These are phyloP conservation scores for Carcharodon carcharias DNA, from an alignment of 2,797 vertebrate genomes.

Conservation along the genomic window DNA sequence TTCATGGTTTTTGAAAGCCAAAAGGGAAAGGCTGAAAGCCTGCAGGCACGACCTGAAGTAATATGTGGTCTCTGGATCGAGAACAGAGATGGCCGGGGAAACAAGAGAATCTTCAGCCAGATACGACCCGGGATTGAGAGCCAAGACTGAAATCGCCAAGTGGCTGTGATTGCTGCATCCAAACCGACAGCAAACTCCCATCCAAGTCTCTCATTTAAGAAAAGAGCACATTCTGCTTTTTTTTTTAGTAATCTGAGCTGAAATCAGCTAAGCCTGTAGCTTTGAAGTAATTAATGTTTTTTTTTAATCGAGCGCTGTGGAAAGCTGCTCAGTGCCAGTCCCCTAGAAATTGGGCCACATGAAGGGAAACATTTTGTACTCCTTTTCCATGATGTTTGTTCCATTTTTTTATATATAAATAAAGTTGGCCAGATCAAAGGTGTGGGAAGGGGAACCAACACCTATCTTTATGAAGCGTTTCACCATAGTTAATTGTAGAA, in stretches of 20 bases:
- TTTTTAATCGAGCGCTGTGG: background rate
- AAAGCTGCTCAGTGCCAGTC: background rate
- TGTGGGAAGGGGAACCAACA: background rate
- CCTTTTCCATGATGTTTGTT: background rate
- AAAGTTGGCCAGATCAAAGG: background rate
- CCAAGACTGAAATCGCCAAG: background rate
- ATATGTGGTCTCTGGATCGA: background rate
- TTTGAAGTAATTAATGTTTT: background rate
- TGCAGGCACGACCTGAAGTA: background rate
- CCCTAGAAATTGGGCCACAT: background rate
- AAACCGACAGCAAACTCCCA: background rate
- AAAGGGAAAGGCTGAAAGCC: background rate
- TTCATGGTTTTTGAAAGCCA: background rate
- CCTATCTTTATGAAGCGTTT: background rate
- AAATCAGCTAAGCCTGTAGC: background rate
- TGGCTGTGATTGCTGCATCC: background rate
- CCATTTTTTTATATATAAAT: background rate
- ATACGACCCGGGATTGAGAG: background rate
- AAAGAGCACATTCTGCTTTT: slow-evolving; percentile 1
- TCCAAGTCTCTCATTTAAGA: background rate
- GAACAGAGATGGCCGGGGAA: background rate
- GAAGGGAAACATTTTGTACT: background rate
- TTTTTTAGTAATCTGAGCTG: background rate
- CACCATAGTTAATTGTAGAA: background rate
- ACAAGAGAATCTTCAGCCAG: background rate